Evolutionary conservation across 2,113 vertebrate species (phyloP).

Genomic region (Tiliqua scincoides): DNA sequence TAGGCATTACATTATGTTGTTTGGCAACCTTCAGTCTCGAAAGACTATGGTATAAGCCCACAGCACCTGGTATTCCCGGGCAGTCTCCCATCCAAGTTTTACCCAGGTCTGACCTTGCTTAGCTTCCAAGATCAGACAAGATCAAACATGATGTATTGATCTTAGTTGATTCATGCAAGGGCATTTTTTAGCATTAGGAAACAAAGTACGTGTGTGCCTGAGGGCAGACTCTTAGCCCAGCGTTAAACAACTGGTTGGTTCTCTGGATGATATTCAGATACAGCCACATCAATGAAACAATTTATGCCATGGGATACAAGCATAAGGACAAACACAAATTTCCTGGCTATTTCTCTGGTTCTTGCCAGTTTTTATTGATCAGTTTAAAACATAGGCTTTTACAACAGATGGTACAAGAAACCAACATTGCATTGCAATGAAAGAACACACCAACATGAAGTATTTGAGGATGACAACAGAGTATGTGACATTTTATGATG

Average conservation of each 20-base stretch:
- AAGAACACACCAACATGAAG: not conserved
- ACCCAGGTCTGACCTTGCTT: too few relatives aligned
- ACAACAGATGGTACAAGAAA: not conserved
- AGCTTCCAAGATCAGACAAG: too few relatives aligned
- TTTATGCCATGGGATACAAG: not conserved
- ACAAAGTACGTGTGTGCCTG: not conserved
- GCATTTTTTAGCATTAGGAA: not conserved
- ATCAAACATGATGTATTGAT: too few relatives aligned
- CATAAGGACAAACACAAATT: not conserved
- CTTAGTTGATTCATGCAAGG: not conserved
- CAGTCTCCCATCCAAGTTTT: too few relatives aligned
- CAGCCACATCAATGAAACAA: not conserved
- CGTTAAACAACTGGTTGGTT: not conserved
- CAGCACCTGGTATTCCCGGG: too few relatives aligned
- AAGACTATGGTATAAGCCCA: too few relatives aligned
- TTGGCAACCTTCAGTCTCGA: too few relatives aligned
- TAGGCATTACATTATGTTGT: not conserved
- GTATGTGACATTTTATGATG: not conserved
- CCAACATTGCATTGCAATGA: not conserved
- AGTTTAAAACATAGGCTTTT: conserved; percentile 29
- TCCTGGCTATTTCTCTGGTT: conserved; percentile 25
- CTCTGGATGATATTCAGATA: not conserved
- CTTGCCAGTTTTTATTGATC: conserved; percentile 61
- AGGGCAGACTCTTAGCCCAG: not conserved
- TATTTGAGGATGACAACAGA: not conserved